Base-by-base conservation (phyloP, 2,888 invertebrate genomes). In the Drosophila lacicola region DNA sequence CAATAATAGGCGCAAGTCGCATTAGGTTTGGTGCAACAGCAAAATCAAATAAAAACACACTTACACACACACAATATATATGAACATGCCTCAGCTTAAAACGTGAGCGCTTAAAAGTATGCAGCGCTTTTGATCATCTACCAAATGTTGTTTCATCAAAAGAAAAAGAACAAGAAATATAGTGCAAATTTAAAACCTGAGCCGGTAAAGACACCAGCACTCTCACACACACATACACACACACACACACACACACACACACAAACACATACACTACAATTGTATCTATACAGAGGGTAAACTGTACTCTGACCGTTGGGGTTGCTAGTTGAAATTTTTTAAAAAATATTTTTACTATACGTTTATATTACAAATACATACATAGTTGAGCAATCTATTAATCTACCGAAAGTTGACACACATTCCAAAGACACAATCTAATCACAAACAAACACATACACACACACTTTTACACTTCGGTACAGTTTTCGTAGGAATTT, bases 361-460 rank as follows among this genome's bases (percentile, higher is more conserved):
- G 44, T 78, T 70, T 60, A 75, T 64, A 69, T 80, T 70, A 70
- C 70, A 62, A 60, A 70, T 66, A 37, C 57, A 56, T 47, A 80
- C 72, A 76, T 77, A 82, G 88, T 84, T 84, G 78, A 85, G 62
- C 71, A 74, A 66, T 84, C 77, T 78, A 73, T 73, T 74, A 70
- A 79, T 87, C 79, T 88, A 87, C 79, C 87, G 57, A 80, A 82
- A 89, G 87, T 84, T 88, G 82, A 88, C 73, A 72, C 84, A 88
- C 70, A 77, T 65, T 69, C 47, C 68, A 65, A 58, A 67, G 47
- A 57, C 54, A 54, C 56, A 71, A 29, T 29, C 29, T 29, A 29
- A 29, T 8, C 46, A 77, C 25, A 71, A 25, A 47, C 36, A 54
- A 14, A 34, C 9, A 39, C 44, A 49, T 37, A 64, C 34, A 47